Percentiles rank a stretch among this genome's conserved stretches.
Conservation (phyloP, 2,797 vertebrate species). For the Acestrorhynchus altus region DNA sequence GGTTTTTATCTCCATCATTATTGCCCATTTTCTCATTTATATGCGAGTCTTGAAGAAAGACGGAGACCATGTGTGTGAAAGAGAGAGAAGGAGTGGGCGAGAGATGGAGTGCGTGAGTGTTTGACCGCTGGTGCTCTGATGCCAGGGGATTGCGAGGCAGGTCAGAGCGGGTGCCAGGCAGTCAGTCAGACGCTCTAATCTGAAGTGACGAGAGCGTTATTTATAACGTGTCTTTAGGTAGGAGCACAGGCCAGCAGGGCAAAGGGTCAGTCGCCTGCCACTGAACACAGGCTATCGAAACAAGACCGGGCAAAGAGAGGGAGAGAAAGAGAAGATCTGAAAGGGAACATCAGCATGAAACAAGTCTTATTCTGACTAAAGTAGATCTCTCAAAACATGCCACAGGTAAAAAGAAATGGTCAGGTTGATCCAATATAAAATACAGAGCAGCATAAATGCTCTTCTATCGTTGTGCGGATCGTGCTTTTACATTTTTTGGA, state of each 20-base stretch:
- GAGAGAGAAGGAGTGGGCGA: neutral
- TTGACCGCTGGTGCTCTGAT: conserved; percentile 57
- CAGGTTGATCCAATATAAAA: neutral
- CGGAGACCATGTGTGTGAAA: neutral
- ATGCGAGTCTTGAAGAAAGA: neutral
- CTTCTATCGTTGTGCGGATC: neutral
- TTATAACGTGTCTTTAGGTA: conserved; percentile 87
- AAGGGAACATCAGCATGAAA: conserved; percentile 24
- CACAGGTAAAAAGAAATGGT: neutral
- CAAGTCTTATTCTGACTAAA: neutral
- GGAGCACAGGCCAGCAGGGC: conserved; percentile 66
- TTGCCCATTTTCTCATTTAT: neutral
- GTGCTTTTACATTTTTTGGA: neutral
- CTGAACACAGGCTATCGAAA: conserved; percentile 53
- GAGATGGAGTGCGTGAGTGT: conserved; percentile 29
- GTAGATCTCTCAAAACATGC: neutral
- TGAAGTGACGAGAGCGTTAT: conserved; percentile 87
- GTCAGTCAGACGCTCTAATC: conserved; percentile 88
- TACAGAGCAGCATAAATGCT: neutral
- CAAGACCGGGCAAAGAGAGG: conserved; percentile 1
- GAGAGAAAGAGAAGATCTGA: neutral
- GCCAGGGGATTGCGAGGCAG: conserved; percentile 66
- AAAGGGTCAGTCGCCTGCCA: conserved; percentile 64
- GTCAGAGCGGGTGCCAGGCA: conserved; percentile 77
- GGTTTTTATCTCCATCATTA: neutral